Evolutionary conservation across 2,888 invertebrate genomes (phyloP).

Genomic region (Alsophila aescularia): DNA sequence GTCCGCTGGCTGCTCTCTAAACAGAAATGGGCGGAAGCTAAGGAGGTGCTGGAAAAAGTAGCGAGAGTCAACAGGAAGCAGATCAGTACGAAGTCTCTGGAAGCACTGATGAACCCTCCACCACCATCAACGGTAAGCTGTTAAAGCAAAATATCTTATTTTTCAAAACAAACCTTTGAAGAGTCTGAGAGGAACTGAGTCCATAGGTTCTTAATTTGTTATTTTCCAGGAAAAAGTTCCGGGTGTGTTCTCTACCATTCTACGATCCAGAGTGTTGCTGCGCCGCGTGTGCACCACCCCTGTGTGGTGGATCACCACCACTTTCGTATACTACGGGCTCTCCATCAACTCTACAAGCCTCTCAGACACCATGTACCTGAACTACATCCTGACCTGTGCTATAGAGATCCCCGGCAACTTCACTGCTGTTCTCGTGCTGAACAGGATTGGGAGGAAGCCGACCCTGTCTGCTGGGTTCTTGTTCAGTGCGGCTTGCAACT

Average conservation of each 20-base stretch:
- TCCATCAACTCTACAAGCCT: neutral
- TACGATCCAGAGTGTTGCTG: too few species aligned
- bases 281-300: too few species aligned
- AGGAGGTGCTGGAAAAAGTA: conserved; percentile 83
- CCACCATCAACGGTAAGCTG: too few species aligned
- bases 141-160: too few species aligned
- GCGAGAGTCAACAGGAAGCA: conserved; percentile 85
- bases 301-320: neutral
- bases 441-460: neutral
- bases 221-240: too few species aligned
- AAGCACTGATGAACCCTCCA: conserved; percentile 64
- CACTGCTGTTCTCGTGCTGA: neutral
- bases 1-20: conserved; percentile 88
- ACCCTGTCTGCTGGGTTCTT: neutral
- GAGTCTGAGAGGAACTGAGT: too few species aligned
- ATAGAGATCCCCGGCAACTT: neutral
- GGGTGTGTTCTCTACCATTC: too few species aligned
- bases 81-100: conserved; percentile 81
- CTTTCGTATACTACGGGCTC: neutral
- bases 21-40: conserved; percentile 85
- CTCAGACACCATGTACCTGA: neutral
- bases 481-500: neutral
- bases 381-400: neutral
- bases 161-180: too few species aligned
- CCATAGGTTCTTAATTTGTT: too few species aligned